Evolutionary conservation across 2,797 vertebrate species (phyloP), one percentile per base, ranked within the genome.

Genomic region (Bovichtus variegatus): DNA sequence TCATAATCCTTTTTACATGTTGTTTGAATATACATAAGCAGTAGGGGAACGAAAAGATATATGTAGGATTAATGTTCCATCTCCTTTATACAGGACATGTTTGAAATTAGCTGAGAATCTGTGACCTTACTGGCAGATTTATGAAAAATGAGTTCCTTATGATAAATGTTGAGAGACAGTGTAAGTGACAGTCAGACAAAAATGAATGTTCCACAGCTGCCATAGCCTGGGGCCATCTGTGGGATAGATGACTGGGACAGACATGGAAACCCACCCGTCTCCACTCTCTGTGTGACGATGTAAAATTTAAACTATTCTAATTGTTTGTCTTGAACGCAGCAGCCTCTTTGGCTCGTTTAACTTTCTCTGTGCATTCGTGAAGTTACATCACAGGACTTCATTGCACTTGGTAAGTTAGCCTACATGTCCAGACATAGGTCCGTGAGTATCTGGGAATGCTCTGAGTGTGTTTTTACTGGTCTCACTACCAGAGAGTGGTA

Each of bases 201-300:
- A 81, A 90, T 84, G 78, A 91, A 93, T 92, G 83, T 74, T 78
- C 81, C 87, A 78, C 88, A 92, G 88, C 89, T 91, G 91, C 83
- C 70, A 3, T 55, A 74, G 86, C 89, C 84, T 16, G 74, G 63
- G 89, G 91, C 80, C 73, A 49, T 77, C 72, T 87, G 72, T 50
- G 71, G 70, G 82, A 71, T 62, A 83, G 64, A 75, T 78, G 78
- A 84, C 60, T 73, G 71, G 80, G 82, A 73, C 65, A 77, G 83
- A 89, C 86, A 74, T 67, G 62, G 59, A 83, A 85, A 75, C 72
- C 80, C 75, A 82, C 72, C n/a, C 47, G 74, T 79, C 80, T 80
- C 55, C 76, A 4, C 66, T 83, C 64, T 36, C 57, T 23, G 65
- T 47, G 76, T 76, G 75, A 83, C 53, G 31, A 74, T 80, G 49